Base-by-base conservation (phyloP, 1,140 invertebrate species). In the Drosophila mojavensis region DNA sequence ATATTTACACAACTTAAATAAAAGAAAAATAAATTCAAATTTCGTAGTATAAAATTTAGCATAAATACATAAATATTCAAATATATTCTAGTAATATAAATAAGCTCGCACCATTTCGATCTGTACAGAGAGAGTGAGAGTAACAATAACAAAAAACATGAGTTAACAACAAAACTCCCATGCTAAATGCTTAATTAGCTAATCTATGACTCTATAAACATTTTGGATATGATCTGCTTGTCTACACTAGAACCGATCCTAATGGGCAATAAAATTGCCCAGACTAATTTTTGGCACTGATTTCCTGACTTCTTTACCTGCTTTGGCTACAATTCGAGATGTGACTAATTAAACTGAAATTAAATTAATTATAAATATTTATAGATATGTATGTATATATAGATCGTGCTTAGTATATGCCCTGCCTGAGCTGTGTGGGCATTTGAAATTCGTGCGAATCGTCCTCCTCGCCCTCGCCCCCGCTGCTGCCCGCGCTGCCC, bases 241-340 rank as follows among this genome's bases (percentile, higher is more conserved):
- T 11, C 59, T 41, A 30, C 54, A 79, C 69, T 65, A 61, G 50
- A 50, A 50, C 56, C 47, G 39, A 39, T 53, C 69, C 85, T 90
- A 85, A 85, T 47, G 53, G 73, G 86, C 86, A 90, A 90, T 90
- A 85, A 56, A 79, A 90, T 90, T 85, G 86, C 79, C 67, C 62
- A 79, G 79, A 90, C 86, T 90, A 90, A 90, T 90, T 79, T 90
- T 90, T 90, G 86, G 85, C 86, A 90, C 79, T 90, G 79, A 84
- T 70, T 74, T 77, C 65, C 70, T 86, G 79, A 77, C 64, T 79
- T 71, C 7, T 33, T 33, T 33, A 9, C 51, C 51, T 74, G 67
- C 59, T 79, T 69, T 75, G 54, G 48, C 61, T 72, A 73, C 73
- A 70, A n/a, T 63, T 4, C 13, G 39, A 28, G 33, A 41, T 33